Percentiles rank a stretch among this genome's conserved stretches.
Evolutionary conservation across 1,140 invertebrate species (phyloP).

Genomic region (Teleopsis dalmanni): DNA sequence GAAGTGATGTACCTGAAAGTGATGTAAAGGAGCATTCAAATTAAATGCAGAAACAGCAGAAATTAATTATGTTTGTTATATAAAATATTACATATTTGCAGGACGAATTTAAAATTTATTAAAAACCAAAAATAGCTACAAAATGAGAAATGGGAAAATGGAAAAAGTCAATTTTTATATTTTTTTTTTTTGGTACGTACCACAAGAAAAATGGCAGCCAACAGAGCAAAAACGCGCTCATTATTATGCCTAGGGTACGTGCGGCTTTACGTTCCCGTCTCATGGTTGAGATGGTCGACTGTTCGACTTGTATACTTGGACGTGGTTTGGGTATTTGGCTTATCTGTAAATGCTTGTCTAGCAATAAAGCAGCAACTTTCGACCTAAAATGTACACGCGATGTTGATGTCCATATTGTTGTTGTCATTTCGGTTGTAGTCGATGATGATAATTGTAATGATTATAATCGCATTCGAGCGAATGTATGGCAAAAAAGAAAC

Average conservation of each 20-base stretch:
- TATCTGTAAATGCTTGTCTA: slow-evolving; percentile 81
- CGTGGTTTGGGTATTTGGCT: slow-evolving; percentile 71
- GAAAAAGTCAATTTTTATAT: not conserved
- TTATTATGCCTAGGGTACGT: slow-evolving; percentile 89
- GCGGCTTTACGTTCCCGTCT: slow-evolving; percentile 89
- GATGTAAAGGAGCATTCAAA: slow-evolving; percentile 1
- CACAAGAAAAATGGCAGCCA: slow-evolving; percentile 93
- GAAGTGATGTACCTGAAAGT: slow-evolving; percentile 72
- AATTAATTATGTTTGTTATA: no score
- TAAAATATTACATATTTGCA: no score
- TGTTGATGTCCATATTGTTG: not conserved
- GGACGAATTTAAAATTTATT: not conserved
- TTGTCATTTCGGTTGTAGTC: not conserved
- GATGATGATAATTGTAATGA: not conserved
- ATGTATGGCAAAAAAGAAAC: not conserved
- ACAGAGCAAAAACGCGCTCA: slow-evolving; percentile 86
- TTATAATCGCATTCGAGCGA: no score
- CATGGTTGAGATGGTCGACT: slow-evolving; percentile 65
- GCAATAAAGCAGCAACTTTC: slow-evolving; percentile 72
- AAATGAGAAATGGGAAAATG: not conserved
- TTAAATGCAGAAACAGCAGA: not conserved
- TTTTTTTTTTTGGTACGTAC: slow-evolving; percentile 43
- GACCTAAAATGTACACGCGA: slow-evolving; percentile 63
- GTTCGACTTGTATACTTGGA: slow-evolving; percentile 54
- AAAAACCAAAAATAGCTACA: not conserved